Evolutionary conservation across 2,888 invertebrate species (phyloP).

Genomic region (Heliconius cydno): DNA sequence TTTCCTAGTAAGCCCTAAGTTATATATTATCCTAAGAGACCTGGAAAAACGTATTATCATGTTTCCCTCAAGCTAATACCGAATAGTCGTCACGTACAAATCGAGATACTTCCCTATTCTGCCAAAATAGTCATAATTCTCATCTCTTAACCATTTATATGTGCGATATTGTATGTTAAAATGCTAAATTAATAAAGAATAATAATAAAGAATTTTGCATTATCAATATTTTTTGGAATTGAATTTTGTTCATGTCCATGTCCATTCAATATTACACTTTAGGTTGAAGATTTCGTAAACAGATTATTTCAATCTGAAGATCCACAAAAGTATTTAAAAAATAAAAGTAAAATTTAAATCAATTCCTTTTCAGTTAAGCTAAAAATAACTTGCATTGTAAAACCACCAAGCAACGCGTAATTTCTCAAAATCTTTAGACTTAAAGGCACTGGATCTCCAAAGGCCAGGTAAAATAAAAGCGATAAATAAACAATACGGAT

Average conservation of each 20-base stretch:
- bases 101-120: no score
- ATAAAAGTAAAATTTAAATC: conserved; percentile 12
- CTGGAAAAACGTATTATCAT: not conserved
- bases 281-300: no score
- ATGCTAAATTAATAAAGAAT: no score
- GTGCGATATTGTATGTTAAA: no score
- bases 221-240: no score
- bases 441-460: conserved; percentile 16
- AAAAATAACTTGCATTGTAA: conserved; percentile 27
- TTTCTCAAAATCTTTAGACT: conserved; percentile 21
- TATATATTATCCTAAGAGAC: not conserved
- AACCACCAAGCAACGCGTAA: conserved; percentile 16
- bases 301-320: not conserved
- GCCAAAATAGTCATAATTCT: no score
- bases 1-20: not conserved
- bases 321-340: conserved; percentile 2
- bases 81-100: no score
- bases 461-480: conserved; percentile 32
- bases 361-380: conserved; percentile 26
- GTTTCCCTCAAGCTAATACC: no score
- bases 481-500: conserved; percentile 30
- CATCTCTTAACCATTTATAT: no score
- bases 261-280: not conserved
- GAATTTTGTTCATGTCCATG: no score
- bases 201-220: no score